Evolutionary conservation across 2,797 vertebrate genomes (phyloP), one percentile per base, ranked within the genome.

Genomic region (Dipus sagitta): DNA sequence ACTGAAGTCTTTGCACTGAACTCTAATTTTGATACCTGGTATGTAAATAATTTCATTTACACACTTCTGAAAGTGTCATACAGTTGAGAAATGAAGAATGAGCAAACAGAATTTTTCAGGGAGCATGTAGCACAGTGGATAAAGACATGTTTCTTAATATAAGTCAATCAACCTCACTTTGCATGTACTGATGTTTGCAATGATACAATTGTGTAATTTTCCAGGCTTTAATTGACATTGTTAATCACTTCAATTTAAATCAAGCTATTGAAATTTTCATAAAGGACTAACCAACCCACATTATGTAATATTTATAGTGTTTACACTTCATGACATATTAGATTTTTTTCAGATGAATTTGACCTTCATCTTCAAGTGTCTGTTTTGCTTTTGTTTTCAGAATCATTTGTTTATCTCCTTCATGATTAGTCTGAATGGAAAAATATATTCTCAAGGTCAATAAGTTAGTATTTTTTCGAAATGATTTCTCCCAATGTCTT

Each of bases 401-500:
- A 92, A 78, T 6, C 2, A 84, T 32, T 92, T 87, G 75, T 83
- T 85, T 90, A 47, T 5, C n/a, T 75, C 21, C 14, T 26, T 82
- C 62, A 18, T 80, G 21, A 76, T 88, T 90, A 92, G 18, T 52
- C 4, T 75, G 58, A 90, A 80, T 26, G 3, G 6, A 6, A 32
- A 82, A 88, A 78, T 20, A 71, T 34, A 93, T 85, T 85, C 32
- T 72, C 17, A 90, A 86, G 15, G 6, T 0, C 17, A 64, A 65
- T 82, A 92, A 42, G 11, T 52, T 93, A 60, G 2, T 76, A 68
- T 18, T 71, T 91, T 91, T 88, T 68, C 3, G 30, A 91, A 93
- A 78, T 1, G 24, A 76, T 76, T 32, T 86, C 26, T 75, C 86
- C 15, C 8, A 47, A 82, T 67, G 2, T 67, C 23, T 62, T 83